Conservation (phyloP, 2,113 vertebrate genomes). For the Sylvia atricapilla region DNA sequence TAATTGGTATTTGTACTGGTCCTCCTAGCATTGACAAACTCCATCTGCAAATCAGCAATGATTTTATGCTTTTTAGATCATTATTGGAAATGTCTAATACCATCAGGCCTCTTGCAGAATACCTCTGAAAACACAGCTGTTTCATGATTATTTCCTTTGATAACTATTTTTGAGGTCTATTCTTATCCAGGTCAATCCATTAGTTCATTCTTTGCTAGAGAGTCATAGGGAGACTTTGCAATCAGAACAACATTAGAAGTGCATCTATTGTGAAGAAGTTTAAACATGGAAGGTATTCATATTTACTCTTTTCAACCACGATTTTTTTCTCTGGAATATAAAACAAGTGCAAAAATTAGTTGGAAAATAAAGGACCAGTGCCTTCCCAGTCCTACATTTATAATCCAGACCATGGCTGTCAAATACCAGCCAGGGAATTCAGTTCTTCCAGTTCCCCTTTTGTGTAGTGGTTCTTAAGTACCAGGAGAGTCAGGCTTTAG, state of each 20-base stretch:
- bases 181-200: background rate
- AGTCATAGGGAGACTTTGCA: background rate
- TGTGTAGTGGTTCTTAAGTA: background rate
- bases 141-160: conserved; percentile 15
- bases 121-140: conserved; percentile 44
- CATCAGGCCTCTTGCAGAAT: conserved; percentile 20
- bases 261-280: background rate
- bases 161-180: conserved; percentile 16
- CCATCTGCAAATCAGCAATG: conserved; percentile 47
- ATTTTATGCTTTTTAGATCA: conserved; percentile 31
- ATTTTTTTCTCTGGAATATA: background rate
- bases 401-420: background rate
- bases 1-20: conserved; percentile 58
- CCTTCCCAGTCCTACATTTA: background rate
- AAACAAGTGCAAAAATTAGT: background rate
- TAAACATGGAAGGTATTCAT: background rate
- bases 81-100: conserved; percentile 10
- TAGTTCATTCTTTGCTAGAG: conserved; percentile 9
- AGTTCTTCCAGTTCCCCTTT: background rate
- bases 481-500: background rate
- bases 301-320: background rate
- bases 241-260: background rate
- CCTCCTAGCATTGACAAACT: conserved; percentile 21
- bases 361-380: background rate
- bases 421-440: background rate